A percentile compares a stretch with the other conserved stretches of the same genome.
phyloP scores from a whole-genome alignment of 2,113 vertebrate genomes.

The Clarias macrocephalus region DNA sequence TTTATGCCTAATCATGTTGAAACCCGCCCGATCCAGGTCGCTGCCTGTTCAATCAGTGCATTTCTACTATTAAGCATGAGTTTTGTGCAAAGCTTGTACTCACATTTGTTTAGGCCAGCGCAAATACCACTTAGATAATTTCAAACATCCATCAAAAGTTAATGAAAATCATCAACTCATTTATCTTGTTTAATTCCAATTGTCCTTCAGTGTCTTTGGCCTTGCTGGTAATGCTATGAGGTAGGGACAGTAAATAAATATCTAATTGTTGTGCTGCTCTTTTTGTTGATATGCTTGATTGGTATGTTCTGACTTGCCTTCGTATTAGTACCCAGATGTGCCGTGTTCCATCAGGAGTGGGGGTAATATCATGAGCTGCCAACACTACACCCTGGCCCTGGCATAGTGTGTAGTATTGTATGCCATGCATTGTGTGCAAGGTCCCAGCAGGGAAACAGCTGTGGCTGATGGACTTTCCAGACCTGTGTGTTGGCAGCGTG shows the following conservation, averaged over 20 bases:
- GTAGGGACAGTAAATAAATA: neutral
- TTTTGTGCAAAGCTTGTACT: neutral
- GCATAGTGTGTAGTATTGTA: slow-evolving; percentile 66
- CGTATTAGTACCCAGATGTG: slow-evolving; percentile 23
- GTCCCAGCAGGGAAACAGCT: slow-evolving; percentile 73
- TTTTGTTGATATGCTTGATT: slow-evolving; percentile 5
- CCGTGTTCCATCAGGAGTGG: slow-evolving; percentile 39
- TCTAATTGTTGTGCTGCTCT: neutral
- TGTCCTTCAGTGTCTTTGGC: neutral
- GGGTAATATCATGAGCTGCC: slow-evolving; percentile 62
- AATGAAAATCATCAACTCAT: neutral
- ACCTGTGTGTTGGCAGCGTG: slow-evolving; percentile 58
- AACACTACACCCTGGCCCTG: slow-evolving; percentile 48
- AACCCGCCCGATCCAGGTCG: too few species aligned
- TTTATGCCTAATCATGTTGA: too few species aligned
- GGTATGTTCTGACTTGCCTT: neutral
- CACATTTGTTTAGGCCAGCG: neutral
- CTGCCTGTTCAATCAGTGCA: too few species aligned
- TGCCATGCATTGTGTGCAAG: slow-evolving; percentile 61
- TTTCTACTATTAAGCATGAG: neutral
- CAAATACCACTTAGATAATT: neutral
- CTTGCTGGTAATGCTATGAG: neutral
- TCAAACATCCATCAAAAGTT: neutral
- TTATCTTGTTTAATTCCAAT: neutral
- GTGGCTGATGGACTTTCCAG: slow-evolving; percentile 61